Conservation (phyloP, 2,113 vertebrate genomes). For the Lepidiolamprologus cunningtoni region DNA sequence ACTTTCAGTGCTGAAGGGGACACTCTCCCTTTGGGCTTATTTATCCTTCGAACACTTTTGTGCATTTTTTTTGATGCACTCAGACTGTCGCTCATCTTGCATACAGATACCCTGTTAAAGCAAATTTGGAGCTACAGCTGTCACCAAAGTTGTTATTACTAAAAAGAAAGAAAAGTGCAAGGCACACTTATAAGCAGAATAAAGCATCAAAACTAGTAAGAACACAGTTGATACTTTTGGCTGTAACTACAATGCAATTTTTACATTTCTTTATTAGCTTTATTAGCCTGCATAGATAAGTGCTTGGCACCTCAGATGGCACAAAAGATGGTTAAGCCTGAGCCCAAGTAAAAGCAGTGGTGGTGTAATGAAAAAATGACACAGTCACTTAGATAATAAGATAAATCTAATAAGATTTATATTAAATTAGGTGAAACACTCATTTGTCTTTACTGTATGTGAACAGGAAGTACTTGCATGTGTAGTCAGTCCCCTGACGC, state of each 20-base stretch:
- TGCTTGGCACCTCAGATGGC: not conserved
- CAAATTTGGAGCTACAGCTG: not conserved
- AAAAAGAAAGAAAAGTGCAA: not conserved
- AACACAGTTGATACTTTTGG: not conserved
- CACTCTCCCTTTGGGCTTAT: not conserved
- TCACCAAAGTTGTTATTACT: not conserved
- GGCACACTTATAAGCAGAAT: not conserved
- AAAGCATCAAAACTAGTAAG: not conserved
- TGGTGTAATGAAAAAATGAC: not conserved
- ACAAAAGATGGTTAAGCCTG: not conserved
- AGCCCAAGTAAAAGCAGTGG: not conserved
- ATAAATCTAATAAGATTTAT: not conserved
- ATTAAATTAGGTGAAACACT: not conserved
- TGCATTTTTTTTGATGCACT: not conserved
- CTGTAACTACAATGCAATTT: not conserved
- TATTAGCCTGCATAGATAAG: not conserved
- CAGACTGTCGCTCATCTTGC: not conserved
- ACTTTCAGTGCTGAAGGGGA: not conserved
- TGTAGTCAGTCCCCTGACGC: not conserved
- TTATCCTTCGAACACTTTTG: not conserved
- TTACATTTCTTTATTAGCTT: not conserved
- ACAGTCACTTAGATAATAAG: not conserved
- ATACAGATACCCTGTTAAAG: not conserved
- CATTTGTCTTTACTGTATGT: not conserved
- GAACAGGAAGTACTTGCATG: not conserved